Percentiles rank a stretch among this genome's conserved stretches.
phyloP scores from a whole-genome alignment of 2,888 invertebrate genomes.

The Ophion obscuratus region DNA sequence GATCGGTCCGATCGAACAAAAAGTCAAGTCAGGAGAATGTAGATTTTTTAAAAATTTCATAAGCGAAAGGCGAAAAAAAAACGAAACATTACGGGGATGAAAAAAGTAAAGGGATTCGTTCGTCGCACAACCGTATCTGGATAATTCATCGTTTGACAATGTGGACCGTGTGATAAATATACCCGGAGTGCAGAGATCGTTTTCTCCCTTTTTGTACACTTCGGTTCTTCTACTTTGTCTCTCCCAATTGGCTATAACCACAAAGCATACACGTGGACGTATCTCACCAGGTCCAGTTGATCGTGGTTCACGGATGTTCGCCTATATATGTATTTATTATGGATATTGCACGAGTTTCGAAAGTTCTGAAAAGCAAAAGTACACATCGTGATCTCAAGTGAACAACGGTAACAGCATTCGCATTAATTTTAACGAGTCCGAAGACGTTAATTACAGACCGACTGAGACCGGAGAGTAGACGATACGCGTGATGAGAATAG shows the following conservation, averaged over 20 bases:
- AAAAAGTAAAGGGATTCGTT: slow-evolving; percentile 19
- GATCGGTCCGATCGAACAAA: too few species aligned
- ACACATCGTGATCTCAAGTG: neutral
- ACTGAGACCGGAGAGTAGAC: slow-evolving; percentile 16
- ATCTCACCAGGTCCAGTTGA: neutral
- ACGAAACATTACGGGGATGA: neutral
- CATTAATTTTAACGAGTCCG: slow-evolving; percentile 50
- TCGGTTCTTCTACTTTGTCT: slow-evolving; percentile 45
- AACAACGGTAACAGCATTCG: slow-evolving; percentile 6
- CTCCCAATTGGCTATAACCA: slow-evolving; percentile 38
- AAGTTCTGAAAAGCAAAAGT: slow-evolving; percentile 47
- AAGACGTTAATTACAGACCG: slow-evolving; percentile 51
- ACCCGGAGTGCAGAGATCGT: slow-evolving; percentile 11
- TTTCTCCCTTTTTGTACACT: slow-evolving; percentile 18
- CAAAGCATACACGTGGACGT: slow-evolving; percentile 20
- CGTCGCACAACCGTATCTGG: slow-evolving; percentile 11
- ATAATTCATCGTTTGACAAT: slow-evolving; percentile 56
- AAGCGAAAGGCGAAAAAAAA: neutral
- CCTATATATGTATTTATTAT: slow-evolving; percentile 15
- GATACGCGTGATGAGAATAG: slow-evolving; percentile 14
- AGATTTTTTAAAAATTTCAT: too few species aligned
- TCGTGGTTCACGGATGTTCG: slow-evolving; percentile 3
- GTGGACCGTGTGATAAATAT: slow-evolving; percentile 23
- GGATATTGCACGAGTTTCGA: slow-evolving; percentile 31
- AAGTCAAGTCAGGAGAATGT: too few species aligned